Conservation (phyloP, 2,797 vertebrate species). For the Momotus momota region DNA sequence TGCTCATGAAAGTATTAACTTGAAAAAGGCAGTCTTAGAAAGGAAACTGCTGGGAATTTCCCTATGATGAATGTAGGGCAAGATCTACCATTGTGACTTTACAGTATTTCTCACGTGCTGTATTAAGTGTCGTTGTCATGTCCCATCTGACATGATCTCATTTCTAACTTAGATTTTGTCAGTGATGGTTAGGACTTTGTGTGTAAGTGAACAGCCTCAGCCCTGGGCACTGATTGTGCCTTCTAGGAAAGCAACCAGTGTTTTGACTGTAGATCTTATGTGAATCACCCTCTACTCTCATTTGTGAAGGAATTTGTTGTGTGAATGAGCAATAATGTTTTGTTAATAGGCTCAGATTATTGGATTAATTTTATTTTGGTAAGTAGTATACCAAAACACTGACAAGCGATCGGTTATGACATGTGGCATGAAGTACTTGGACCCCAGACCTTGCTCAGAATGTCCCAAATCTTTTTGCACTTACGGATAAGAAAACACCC, state of each 20-base stretch:
- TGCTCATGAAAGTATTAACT: not conserved
- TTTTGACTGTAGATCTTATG: not conserved
- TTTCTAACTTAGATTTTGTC: constrained; percentile 5
- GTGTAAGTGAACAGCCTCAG: accelerated
- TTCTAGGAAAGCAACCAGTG: not conserved
- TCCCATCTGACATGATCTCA: constrained; percentile 36
- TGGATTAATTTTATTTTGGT: accelerated
- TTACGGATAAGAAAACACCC: not conserved
- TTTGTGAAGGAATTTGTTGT: not conserved
- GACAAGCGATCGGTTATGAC: not conserved
- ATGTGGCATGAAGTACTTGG: not conserved
- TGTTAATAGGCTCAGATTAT: not conserved
- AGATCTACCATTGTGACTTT: constrained; percentile 12
- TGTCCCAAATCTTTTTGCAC: not conserved
- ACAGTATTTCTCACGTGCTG: not conserved
- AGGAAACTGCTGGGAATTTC: constrained; percentile 26
- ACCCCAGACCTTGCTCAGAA: accelerated
- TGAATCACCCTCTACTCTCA: not conserved
- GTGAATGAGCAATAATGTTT: not conserved
- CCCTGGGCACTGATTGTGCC: not conserved
- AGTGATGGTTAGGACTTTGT: not conserved
- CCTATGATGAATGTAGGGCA: constrained; percentile 23
- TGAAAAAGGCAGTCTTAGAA: not conserved
- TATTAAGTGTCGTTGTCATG: constrained; percentile 6
- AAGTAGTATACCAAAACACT: not conserved